Base-by-base conservation (phyloP, 1,140 invertebrate genomes). In the Gryllus bimaculatus region DNA sequence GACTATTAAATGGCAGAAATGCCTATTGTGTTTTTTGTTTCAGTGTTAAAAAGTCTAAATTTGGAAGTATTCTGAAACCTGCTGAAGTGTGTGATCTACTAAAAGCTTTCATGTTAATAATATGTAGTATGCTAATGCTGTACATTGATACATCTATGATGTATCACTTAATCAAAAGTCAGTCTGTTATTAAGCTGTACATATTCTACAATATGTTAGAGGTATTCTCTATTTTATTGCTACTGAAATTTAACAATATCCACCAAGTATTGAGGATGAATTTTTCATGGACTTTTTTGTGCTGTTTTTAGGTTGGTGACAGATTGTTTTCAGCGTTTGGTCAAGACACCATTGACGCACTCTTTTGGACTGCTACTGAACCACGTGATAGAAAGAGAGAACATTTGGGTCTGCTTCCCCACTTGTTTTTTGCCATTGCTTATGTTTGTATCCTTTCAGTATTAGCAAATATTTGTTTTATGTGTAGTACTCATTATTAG, bases 181-280 rank as follows among this genome's bases (percentile, higher is more conserved):
- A 99, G 85, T 98, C 97, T 78, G 95, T 99, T 76, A 99, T 99
- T 84, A 99, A 99, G 85, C 87, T 99, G 76, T 99, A 99, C 85
- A 98, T 99, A 85, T 98, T 99, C 87, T 99, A 97, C 85, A 99
- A 99, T 87, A 99, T 99, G 96, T 87, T 99, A 77, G 98, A 99
- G 89, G 97, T 47, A 77, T 54, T 66, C 54, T 66, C 18, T 66
- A 18, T 66, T 66, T 66, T 66, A 13, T 66, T 66, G 10, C 54
- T 66, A 10, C 7, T 66, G 54, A 7, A 39, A 39, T 39, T 39
- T 39, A 39, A 39, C 26, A 39, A 39, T 39, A 39, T 1, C 5
- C 26, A 5, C 26, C 26, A 39, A 18, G 66, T n/a, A 15, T n/a
- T 73, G 74, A 18, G 48, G 26, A 8, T 76, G 75, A 48, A 4